These are phyloP conservation scores for Caenorhabditis macrosperma DNA, from an alignment of 2,888 invertebrate genomes.

Conservation along the genomic window DNA sequence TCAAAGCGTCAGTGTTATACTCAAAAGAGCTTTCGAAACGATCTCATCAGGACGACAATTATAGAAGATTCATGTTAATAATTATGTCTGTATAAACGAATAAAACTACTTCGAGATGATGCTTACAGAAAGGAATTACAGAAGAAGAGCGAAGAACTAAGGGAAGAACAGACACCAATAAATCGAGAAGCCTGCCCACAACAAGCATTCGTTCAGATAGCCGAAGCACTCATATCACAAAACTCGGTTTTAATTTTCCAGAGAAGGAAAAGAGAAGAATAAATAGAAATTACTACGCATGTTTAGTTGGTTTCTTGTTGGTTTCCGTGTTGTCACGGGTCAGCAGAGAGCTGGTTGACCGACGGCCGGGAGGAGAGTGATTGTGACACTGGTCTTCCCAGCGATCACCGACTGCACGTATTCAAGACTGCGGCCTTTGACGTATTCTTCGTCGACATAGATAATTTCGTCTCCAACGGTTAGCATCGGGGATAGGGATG, in stretches of 20 bases:
- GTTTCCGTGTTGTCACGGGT: no score
- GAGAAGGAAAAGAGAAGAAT: background rate
- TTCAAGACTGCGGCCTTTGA: conserved; percentile 70
- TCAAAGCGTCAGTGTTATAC: background rate
- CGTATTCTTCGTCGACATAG: conserved; percentile 71
- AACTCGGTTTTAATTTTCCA: background rate
- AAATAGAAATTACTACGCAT: background rate
- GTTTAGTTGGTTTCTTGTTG: background rate
- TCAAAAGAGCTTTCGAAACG: background rate
- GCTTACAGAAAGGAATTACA: no score
- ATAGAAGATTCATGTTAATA: background rate
- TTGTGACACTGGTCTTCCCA: conserved; percentile 69
- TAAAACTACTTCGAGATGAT: background rate
- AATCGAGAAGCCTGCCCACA: background rate
- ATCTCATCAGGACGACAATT: background rate
- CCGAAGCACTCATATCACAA: conserved; percentile 34
- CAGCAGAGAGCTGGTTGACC: conserved; percentile 67
- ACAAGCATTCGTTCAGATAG: conserved; percentile 8
- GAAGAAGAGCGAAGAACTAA: background rate
- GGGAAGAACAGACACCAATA: conserved; percentile 6
- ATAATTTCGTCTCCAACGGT: conserved; percentile 75
- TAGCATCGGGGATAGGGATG: conserved; percentile 70
- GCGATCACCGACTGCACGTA: conserved; percentile 72
- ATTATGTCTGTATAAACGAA: background rate
- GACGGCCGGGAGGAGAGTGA: conserved; percentile 69